These are phyloP conservation scores for Epizoanthus fatuus DNA, from an alignment of 92 coral and sea anemone genomes.

Conservation along the genomic window DNA sequence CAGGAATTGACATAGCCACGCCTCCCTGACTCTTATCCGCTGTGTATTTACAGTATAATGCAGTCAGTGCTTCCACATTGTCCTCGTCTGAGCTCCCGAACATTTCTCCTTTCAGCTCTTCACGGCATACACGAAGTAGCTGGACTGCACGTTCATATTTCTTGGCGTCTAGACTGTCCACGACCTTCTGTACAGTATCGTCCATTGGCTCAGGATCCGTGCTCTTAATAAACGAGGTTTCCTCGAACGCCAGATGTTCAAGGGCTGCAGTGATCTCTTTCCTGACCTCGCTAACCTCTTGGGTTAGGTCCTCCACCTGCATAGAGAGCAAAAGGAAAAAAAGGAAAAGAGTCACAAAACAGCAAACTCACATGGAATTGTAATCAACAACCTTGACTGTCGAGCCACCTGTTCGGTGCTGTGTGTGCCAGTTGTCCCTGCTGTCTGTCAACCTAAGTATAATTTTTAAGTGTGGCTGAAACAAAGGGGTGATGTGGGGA, in stretches of 20 bases:
- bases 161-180: slow-evolving; percentile 70
- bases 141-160: slow-evolving; percentile 86
- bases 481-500: too few relatives aligned
- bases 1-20: slow-evolving; percentile 89
- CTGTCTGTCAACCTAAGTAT: too few relatives aligned
- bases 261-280: slow-evolving; percentile 75
- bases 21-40: slow-evolving; percentile 89
- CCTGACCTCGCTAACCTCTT: slow-evolving; percentile 78
- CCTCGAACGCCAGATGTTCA: slow-evolving; percentile 74
- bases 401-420: too few relatives aligned
- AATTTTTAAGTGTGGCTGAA: too few relatives aligned
- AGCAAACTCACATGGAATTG: neutral
- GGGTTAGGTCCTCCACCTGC: slow-evolving; percentile 84
- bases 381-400: too few relatives aligned
- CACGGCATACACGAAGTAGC: slow-evolving; percentile 81
- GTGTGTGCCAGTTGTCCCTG: too few relatives aligned
- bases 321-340: neutral
- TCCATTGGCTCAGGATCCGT: slow-evolving; percentile 64
- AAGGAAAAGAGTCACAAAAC: neutral
- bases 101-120: slow-evolving; percentile 71
- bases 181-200: slow-evolving; percentile 66
- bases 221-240: slow-evolving; percentile 54
- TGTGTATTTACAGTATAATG: slow-evolving; percentile 81
- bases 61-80: slow-evolving; percentile 80
- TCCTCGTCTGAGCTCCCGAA: slow-evolving; percentile 88